phyloP scores from a whole-genome alignment of 2,888 invertebrate genomes.

The Aspidiotus destructor region DNA sequence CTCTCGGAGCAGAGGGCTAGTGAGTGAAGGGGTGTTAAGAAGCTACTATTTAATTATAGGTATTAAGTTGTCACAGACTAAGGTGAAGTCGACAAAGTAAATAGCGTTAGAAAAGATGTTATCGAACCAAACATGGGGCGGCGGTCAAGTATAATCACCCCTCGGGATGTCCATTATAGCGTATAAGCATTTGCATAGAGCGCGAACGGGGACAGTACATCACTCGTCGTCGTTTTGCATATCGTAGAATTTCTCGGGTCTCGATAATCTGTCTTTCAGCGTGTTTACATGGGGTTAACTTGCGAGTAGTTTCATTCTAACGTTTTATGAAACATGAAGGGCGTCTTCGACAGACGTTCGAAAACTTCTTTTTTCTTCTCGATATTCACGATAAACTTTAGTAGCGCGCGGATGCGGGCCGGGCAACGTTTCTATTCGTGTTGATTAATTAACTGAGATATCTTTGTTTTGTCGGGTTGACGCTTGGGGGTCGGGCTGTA shows the following conservation, averaged over 20 bases:
- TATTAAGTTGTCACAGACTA: constrained; percentile 30
- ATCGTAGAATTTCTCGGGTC: neutral
- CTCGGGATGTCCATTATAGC: constrained; percentile 29
- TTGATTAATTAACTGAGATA: constrained; percentile 14
- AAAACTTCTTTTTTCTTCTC: constrained; percentile 14
- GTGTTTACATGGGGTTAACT: constrained; percentile 11
- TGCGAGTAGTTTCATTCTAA: neutral
- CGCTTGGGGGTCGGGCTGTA: neutral
- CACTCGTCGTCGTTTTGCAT: neutral
- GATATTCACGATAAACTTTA: constrained; percentile 4
- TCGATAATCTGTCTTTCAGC: constrained; percentile 26
- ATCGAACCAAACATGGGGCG: constrained; percentile 19
- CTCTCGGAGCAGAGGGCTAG: neutral
- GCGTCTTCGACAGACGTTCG: neutral
- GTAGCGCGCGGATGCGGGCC: constrained; percentile 7
- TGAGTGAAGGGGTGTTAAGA: constrained; percentile 27
- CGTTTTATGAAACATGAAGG: neutral
- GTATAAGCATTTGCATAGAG: neutral
- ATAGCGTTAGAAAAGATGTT: constrained; percentile 32
- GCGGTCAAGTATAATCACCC: constrained; percentile 32
- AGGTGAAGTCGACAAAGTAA: constrained; percentile 31
- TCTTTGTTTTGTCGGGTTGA: neutral
- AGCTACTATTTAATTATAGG: constrained; percentile 33
- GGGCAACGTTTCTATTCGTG: constrained; percentile 5
- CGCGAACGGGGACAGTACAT: neutral